Evolutionary conservation across 2,888 invertebrate genomes (phyloP).

Genomic region (Spodoptera littoralis): DNA sequence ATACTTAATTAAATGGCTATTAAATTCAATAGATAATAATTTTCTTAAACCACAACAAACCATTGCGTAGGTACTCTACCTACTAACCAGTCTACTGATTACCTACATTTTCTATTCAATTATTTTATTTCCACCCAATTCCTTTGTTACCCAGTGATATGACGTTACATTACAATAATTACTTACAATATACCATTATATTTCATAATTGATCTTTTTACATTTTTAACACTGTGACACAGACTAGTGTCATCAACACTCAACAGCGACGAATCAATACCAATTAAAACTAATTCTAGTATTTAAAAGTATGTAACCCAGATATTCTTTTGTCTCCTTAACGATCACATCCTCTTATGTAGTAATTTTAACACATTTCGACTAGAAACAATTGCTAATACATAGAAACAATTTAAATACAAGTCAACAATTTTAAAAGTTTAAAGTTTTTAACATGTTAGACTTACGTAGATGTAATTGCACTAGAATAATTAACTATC

Average conservation of each 20-base stretch:
- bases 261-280: conserved; percentile 1
- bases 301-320: neutral
- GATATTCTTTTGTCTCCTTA: neutral
- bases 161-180: conserved; percentile 27
- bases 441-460: conserved; percentile 26
- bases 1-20: no score
- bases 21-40: conserved; percentile 1
- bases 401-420: conserved; percentile 25
- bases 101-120: conserved; percentile 14
- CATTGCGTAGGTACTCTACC: neutral
- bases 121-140: conserved; percentile 33
- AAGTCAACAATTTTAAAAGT: conserved; percentile 43
- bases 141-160: conserved; percentile 40
- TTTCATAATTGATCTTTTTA: conserved; percentile 21
- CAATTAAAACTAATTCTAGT: conserved; percentile 5
- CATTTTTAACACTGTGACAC: neutral
- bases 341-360: neutral
- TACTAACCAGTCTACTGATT: conserved; percentile 10
- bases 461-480: conserved; percentile 38
- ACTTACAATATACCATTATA: conserved; percentile 7
- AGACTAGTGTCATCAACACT: neutral
- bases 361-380: conserved; percentile 4
- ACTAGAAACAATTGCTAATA: conserved; percentile 19
- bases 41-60: no score
- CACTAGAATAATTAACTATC: conserved; percentile 43